Evolutionary conservation across 2,797 vertebrate species (phyloP), one percentile per base, ranked within the genome.

Genomic region (Nannoperca australis): DNA sequence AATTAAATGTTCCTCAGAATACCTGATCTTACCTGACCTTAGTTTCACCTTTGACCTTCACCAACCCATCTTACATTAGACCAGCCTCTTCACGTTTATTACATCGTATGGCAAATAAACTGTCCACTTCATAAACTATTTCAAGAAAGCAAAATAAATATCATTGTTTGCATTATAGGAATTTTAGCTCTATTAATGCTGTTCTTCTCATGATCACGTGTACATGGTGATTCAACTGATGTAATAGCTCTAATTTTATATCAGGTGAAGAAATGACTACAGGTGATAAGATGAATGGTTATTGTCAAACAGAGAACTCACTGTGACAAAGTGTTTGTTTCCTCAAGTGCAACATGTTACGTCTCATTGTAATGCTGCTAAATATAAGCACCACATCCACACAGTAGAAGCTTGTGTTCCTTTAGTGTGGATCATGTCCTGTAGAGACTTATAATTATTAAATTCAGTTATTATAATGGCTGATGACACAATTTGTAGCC

Each of bases 301-400:
- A 44, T 15, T 44, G 13, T 44, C 42, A 14, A 44, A 44, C 13
- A 42, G 4, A 44, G 14, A 44, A 44, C 15, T 44, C 7, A 12
- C 15, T 18, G 15, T 18, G 44, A 45, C 49, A 50, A 63, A 68
- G 30, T 18, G 18, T 58, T 32, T 32, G 24, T 20, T 47, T 59
- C 24, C 44, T 66, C 22, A n/a, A 68, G 47, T 69, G 45, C 22
- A 69, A 71, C 53, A 54, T 2, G 36, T 14, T 14, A 38, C 22
- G 20, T 38, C 3, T 73, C 14, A 44, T 18, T 7, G 44, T 45
- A 45, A 45, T 45, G 15, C 6, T 45, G 15, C 24, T 38, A 55
- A 68, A 54, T 40, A 40, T 36, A 72, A 78, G 13, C n/a, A 44
- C 59, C 20, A 70, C 22, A 30, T 73, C 40, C 56, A 50, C 34